Conservation (phyloP, 1,140 invertebrate species). For the Neodiprion fabricii region DNA sequence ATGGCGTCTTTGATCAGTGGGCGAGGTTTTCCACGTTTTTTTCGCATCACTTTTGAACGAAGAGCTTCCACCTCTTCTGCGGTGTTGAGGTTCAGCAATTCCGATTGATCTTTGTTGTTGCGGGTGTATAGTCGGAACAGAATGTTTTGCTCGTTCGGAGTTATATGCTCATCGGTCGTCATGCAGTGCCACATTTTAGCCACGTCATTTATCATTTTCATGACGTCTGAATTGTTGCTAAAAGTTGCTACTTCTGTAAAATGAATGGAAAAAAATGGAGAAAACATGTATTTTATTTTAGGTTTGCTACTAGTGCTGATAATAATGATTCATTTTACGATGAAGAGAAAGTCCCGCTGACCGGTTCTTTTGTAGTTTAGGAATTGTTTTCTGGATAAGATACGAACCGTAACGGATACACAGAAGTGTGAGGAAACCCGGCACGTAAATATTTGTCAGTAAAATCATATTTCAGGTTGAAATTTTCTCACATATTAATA, state of each 20-base stretch:
- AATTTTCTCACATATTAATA: neutral
- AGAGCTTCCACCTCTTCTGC: slow-evolving; percentile 14
- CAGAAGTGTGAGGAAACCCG: neutral
- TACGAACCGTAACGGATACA: neutral
- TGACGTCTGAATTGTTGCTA: slow-evolving; percentile 6
- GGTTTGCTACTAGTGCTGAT: too few relatives aligned
- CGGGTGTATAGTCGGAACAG: slow-evolving; percentile 14
- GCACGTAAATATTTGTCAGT: neutral
- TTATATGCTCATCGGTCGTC: slow-evolving; percentile 9
- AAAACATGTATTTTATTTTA: too few relatives aligned
- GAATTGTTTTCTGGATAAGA: neutral
- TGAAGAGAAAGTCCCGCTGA: too few relatives aligned
- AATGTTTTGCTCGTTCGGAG: slow-evolving; percentile 13
- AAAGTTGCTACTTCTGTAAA: too few relatives aligned
- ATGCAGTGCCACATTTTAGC: slow-evolving; percentile 18
- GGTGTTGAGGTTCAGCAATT: neutral
- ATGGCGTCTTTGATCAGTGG: slow-evolving; percentile 10
- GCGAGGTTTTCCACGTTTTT: neutral
- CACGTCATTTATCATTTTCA: slow-evolving; percentile 12
- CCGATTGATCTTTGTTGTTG: slow-evolving; percentile 6
- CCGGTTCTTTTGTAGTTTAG: neutral
- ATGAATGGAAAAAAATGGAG: too few relatives aligned
- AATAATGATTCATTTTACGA: too few relatives aligned
- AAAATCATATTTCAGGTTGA: neutral
- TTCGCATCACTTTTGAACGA: slow-evolving; percentile 11